phyloP scores from a whole-genome alignment of 2,113 vertebrate genomes.

The Otocyon megalotis region DNA sequence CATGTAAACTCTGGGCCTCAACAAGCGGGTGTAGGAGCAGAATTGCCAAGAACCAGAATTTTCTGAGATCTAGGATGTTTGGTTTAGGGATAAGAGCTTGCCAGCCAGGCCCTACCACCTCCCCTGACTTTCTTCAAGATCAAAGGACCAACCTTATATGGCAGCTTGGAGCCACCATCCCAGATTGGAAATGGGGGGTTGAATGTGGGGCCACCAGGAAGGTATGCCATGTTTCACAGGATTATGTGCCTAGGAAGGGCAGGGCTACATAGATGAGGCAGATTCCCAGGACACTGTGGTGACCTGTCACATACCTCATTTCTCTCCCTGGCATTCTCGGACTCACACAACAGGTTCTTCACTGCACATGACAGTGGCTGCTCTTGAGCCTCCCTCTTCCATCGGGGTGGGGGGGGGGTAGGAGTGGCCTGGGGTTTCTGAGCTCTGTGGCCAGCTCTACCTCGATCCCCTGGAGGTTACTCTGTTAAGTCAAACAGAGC shows the following conservation, averaged over 20 bases:
- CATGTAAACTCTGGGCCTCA: background rate
- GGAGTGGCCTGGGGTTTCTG: background rate
- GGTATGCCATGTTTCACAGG: background rate
- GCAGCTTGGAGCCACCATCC: background rate
- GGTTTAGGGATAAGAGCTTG: background rate
- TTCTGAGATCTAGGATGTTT: background rate
- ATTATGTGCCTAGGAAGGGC: background rate
- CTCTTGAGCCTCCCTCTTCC: background rate
- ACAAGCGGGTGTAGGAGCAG: background rate
- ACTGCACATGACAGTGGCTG: background rate
- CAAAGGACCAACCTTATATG: background rate
- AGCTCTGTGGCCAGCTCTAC: background rate
- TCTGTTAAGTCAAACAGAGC: background rate
- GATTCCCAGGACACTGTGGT: no score
- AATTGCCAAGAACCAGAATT: background rate
- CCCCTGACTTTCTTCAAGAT: background rate
- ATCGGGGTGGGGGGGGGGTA: accelerated
- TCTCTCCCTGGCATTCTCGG: background rate
- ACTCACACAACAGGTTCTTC: background rate
- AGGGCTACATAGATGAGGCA: background rate
- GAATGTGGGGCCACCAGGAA: background rate
- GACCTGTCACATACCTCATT: accelerated
- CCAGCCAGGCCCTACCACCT: background rate
- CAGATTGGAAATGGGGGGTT: background rate
- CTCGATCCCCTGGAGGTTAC: background rate